phyloP scores from a whole-genome alignment of 2,113 vertebrate species.

The Colistium nudipinnis region DNA sequence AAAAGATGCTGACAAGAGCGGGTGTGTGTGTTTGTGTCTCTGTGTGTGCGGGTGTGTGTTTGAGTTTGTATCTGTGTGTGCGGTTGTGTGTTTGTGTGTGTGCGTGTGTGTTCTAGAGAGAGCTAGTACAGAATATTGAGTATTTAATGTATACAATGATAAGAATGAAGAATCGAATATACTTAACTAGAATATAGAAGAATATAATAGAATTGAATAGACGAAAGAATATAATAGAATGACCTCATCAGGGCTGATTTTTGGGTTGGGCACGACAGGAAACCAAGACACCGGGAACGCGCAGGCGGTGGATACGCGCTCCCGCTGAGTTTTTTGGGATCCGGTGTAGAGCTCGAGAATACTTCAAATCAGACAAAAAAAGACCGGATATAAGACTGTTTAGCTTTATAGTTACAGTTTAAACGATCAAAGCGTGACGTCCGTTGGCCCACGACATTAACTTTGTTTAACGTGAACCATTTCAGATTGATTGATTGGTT shows the following conservation, averaged over 20 bases:
- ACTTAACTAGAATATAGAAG: background rate
- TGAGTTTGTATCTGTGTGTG: background rate
- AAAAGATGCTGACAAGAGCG: background rate
- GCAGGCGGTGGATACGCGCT: conserved; percentile 54
- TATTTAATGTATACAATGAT: background rate
- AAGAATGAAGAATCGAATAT: too few species aligned
- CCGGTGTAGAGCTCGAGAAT: background rate
- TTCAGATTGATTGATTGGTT: too few species aligned
- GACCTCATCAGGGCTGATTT: conserved; percentile 32
- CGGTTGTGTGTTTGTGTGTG: conserved; percentile 1
- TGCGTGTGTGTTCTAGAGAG: background rate
- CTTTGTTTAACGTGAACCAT: too few species aligned
- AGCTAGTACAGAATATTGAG: too few species aligned
- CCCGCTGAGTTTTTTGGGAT: conserved; percentile 65
- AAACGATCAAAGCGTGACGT: too few species aligned
- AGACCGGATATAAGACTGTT: background rate
- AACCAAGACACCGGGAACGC: conserved; percentile 56
- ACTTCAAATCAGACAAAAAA: background rate
- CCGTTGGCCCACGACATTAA: too few species aligned
- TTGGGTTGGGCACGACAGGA: conserved; percentile 66
- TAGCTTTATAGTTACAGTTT: conserved; percentile 28
- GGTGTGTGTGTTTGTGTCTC: conserved; percentile 1
- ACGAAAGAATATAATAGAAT: conserved; percentile 35
- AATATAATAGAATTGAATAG: conserved; percentile 14
- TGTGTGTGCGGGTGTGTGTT: conserved; percentile 2